Base-by-base conservation (phyloP, 2,888 invertebrate species). In the Poecilus cupreus region DNA sequence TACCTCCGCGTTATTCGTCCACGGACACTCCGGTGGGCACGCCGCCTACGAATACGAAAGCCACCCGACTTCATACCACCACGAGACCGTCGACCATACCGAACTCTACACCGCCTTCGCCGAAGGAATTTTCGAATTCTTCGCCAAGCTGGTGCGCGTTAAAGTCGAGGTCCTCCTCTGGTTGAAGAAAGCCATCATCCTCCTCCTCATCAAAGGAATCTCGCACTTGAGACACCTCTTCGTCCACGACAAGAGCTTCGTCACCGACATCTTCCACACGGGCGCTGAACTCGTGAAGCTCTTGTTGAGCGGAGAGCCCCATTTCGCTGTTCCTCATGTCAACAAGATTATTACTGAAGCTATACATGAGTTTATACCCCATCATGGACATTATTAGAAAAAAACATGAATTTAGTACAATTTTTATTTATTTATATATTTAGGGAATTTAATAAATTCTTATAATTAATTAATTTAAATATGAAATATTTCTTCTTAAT, bases 91-190 rank as follows among this genome's bases (percentile, higher is more conserved):
- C 57, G 24, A 24, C 11, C 24, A 24, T 11, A 11, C 11, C 57
- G 57, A 57, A 11, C 10, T 57, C n/a, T 57, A 11, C 24, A 4
- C 24, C 10, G 13, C 18, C 5, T 4, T 68, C 16, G 68, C 68
- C 16, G n/a, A 32, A 3, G 22, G 22, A 3, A 22, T 57, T 6
- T 22, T 57, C 18, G 11, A 57, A 5, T 26, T 26, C 18, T 11
- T 64, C 13, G 37, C 57, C 10, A 60, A 60, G 18, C n/a, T 64
- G n/a, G 11, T 77, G 13, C 60, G 60, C 13, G 5, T 46, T n/a
- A 77, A 77, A 43, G n/a, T 77, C 11, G 60, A 77, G 18, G 10
- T 77, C 4, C n/a, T 77, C 10, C 64, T 77, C 39, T 77, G 20
- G 39, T 0, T 77, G 5, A 77, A 77, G 39, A 37, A 24, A 60